Conservation (phyloP, 2,797 vertebrate species). For the Amniataba percoides region DNA sequence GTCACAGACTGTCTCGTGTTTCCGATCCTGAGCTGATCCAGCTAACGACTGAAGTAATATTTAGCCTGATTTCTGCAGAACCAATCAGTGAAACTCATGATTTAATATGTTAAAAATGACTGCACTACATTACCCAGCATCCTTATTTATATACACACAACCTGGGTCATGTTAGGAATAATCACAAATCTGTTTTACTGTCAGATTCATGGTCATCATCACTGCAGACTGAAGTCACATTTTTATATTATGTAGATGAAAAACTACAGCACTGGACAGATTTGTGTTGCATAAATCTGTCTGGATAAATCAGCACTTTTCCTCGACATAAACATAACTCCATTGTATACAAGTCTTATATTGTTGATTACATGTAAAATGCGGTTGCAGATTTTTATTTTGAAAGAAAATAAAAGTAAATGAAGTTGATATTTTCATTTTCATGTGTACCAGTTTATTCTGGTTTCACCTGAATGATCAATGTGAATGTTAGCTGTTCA, state of each 20-base stretch:
- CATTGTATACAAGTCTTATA: neutral
- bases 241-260: conserved; percentile 16
- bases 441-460: neutral
- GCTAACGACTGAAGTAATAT: neutral
- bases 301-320: conserved; percentile 11
- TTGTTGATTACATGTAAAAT: conserved; percentile 14
- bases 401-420: neutral
- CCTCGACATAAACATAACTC: neutral
- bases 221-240: conserved; percentile 15
- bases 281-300: neutral
- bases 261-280: neutral
- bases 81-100: conserved; percentile 11
- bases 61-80: neutral
- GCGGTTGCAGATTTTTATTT: neutral
- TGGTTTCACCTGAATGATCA: neutral
- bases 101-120: conserved; percentile 21
- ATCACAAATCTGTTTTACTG: neutral
- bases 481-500: neutral
- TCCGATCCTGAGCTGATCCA: conserved; percentile 16
- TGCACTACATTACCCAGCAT: conserved; percentile 47
- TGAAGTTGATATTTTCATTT: neutral
- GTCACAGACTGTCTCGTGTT: conserved; percentile 3
- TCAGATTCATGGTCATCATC: neutral
- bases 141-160: neutral
- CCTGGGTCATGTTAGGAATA: neutral